Base-by-base conservation (phyloP, 2,888 invertebrate genomes). In the Cheilosia grossa region DNA sequence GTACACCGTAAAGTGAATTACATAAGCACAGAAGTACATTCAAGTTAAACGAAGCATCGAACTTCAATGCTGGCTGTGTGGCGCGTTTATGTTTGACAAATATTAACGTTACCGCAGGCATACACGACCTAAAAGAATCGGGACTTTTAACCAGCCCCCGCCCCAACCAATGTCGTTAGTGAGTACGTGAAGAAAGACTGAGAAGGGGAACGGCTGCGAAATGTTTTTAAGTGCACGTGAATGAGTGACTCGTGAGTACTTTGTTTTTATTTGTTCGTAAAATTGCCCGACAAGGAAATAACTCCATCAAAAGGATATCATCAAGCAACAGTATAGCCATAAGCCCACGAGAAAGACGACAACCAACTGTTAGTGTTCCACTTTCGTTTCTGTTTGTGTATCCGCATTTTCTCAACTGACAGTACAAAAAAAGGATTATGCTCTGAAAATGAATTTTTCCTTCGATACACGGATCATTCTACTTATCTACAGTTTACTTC, bases 371-470 rank as follows among this genome's bases (percentile, higher is more conserved):
- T 53, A 17, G 37, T 66, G 40, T 17, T 53, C 53, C 42, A 51
- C 15, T 53, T 37, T 9, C 5, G 44, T 30, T 75, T 49, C 40
- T 59, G 70, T 54, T 47, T 72, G 61, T 61, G 54, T 64, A 54
- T 33, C 58, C 80, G 74, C 86, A 74, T 74, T 73, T 73, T 83
- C 75, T 83, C 82, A 83, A 72, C 66, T 72, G 67, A 66, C 80
- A 64, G 74, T 80, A 86, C 86, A 87, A 86, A 86, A 88, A 87
- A 87, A 82, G 88, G 90, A 91, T 91, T 90, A 91, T 91, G 90
- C 89, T 89, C 88, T 88, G 89, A 91, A 91, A 89, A 91, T 91
- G 91, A 90, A 90, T 90, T 89, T 90, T 88, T 88, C 89, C 88
- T 90, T 89, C 87, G 90, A 90, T 89, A 89, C 89, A 88, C 89